Base-by-base conservation (phyloP, 2,888 invertebrate species). In the Hemicrepidius hirtus region DNA sequence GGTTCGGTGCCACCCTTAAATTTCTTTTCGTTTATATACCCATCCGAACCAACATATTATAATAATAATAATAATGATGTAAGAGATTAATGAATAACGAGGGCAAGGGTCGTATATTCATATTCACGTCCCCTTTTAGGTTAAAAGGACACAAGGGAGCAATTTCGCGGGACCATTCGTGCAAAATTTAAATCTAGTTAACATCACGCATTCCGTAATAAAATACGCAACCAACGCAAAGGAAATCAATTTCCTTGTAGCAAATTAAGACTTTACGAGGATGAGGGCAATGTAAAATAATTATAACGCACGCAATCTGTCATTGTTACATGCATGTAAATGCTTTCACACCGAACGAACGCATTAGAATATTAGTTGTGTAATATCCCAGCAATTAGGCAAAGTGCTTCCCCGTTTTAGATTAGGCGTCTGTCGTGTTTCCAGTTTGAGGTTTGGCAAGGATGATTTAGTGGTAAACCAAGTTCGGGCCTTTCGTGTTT, bases 381-480 rank as follows among this genome's bases (percentile, higher is more conserved):
- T 67, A 67, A 63, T 71, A 68, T 68, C 63, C 55, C 46, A 49
- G 46, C 72, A 68, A 73, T 73, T 73, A 73, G 37, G 67, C 57
- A 57, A 66, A 68, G 68, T 68, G 72, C 60, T 68, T 57, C 62
- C 65, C 40, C 55, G 68, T 68, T 68, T 73, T 41, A 68, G 60
- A 68, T 73, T 73, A 73, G 72, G 64, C 68, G 64, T 64, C 63
- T 68, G 64, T 73, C 72, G 64, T 49, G 68, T 64, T 62, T 68
- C 63, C 55, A 72, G 63, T 66, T 73, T 73, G 72, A 57, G 72
- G 72, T 64, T 73, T 73, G 68, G 63, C 63, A 63, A 68, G 62
- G 63, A 68, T 73, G 68, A 68, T 73, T 73, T 68, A 68, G 67
- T 60, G 68, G 72, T 63, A 68, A 73, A 73, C 68, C 72, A 68